Evolutionary conservation across 1,140 invertebrate species (phyloP).

Genomic region (Cydia pomonella): DNA sequence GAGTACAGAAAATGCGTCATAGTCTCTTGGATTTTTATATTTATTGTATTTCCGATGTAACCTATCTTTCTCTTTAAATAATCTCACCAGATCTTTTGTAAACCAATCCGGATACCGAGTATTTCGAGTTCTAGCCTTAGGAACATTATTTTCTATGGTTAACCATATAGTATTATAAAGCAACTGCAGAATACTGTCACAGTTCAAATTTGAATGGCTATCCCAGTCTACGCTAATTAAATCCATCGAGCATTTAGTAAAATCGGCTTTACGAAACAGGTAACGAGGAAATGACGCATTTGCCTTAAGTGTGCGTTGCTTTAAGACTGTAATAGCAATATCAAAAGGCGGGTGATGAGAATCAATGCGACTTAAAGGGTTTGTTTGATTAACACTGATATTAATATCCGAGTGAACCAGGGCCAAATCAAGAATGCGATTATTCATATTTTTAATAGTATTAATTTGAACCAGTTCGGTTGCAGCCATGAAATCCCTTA

Average conservation of each 20-base stretch:
- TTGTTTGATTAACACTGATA: background rate
- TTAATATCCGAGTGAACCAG: background rate
- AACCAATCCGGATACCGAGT: background rate
- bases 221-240: background rate
- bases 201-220: background rate
- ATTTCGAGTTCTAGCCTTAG: background rate
- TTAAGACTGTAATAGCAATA: background rate
- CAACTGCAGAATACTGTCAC: background rate
- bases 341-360: background rate
- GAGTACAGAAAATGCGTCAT: background rate
- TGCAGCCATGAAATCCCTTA: background rate
- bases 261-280: background rate
- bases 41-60: background rate
- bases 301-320: background rate
- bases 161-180: background rate
- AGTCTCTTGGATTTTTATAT: constrained; percentile 2
- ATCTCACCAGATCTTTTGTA: background rate
- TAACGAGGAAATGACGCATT: background rate
- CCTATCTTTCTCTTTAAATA: background rate
- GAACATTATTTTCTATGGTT: background rate
- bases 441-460: background rate
- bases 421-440: background rate
- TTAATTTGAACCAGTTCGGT: background rate
- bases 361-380: background rate
- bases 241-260: background rate